Evolutionary conservation across 2,797 vertebrate species (phyloP).

Genomic region (Cossypha heuglini): DNA sequence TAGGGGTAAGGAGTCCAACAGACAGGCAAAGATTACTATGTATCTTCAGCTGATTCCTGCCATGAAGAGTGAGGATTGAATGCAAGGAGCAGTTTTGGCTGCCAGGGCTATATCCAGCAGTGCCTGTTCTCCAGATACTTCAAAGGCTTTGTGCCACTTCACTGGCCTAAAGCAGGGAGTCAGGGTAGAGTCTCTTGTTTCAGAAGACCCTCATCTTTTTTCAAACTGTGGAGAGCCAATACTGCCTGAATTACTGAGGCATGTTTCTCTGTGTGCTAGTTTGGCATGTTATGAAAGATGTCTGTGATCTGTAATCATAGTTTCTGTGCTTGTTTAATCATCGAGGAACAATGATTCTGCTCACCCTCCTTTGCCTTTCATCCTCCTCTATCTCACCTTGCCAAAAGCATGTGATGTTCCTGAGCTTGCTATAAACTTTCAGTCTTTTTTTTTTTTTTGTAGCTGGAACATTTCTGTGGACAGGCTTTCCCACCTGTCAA

Average conservation of each 20-base stretch:
- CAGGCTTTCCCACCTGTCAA: neutral
- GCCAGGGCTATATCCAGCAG: neutral
- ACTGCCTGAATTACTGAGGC: neutral
- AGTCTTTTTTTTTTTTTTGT: neutral
- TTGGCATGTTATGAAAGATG: constrained; percentile 1
- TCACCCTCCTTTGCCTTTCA: constrained; percentile 7
- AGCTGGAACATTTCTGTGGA: neutral
- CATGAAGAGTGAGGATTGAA: neutral
- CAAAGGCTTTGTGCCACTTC: neutral
- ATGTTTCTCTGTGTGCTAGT: neutral
- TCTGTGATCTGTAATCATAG: constrained; percentile 12
- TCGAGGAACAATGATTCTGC: neutral
- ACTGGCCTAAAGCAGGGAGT: neutral
- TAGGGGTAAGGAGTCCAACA: neutral
- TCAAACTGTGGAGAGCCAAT: neutral
- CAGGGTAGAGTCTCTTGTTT: neutral
- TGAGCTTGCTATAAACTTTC: neutral
- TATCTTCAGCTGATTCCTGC: neutral
- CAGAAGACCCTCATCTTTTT: neutral
- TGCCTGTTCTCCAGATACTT: neutral
- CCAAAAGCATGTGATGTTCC: neutral
- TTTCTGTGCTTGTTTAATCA: constrained; percentile 28
- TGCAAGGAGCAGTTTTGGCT: neutral
- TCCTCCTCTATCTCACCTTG: neutral
- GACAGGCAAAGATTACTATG: neutral